Base-by-base conservation (phyloP, 2,113 vertebrate genomes). In the Thryonomys swinderianus region DNA sequence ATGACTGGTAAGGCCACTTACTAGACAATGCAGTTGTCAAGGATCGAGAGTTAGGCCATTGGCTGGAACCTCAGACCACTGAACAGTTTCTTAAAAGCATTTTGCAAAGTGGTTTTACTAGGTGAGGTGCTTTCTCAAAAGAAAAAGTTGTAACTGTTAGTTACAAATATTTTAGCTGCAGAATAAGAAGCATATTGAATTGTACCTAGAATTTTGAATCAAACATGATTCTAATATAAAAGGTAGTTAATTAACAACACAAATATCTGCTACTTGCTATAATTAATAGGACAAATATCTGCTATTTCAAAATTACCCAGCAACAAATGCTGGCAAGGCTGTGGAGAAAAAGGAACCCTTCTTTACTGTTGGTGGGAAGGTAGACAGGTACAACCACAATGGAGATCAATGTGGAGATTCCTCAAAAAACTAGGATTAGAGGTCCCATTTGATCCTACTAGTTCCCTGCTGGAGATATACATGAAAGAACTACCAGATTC, bases 181-280 rank as follows among this genome's bases (percentile, higher is more conserved):
- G 14, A 80, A 88, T 30, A 74, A 13, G 20, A 45, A 76, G 4
- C 12, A 18, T 17, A 81, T 21, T 94, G 7, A 80, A 80, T 85
- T 80, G 20, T 20, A 69, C 13, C 5, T 37, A 40, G 71, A 84
- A 90, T 59, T 88, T 16, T 82, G 59, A 91, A 79, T 57, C 16
- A 34, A 89, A 80, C 25, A 53, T 84, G 69, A 94, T 95, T 92
- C 80, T 88, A 95, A 89, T 78, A 79, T 42, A 34, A 90, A 88
- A 90, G 80, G 14, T 64, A 14, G 13, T 71, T 37, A 96, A 81
- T 78, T 88, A n/a, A 78, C n/a, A n/a, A n/a, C n/a, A n/a, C n/a
- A n/a, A n/a, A n/a, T n/a, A n/a, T n/a, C n/a, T n/a, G n/a, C n/a
- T n/a, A n/a, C n/a, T n/a, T n/a, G n/a, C n/a, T n/a, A n/a, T n/a